Evolutionary conservation across 2,113 vertebrate genomes (phyloP).

Genomic region (Cercocebus atys): DNA sequence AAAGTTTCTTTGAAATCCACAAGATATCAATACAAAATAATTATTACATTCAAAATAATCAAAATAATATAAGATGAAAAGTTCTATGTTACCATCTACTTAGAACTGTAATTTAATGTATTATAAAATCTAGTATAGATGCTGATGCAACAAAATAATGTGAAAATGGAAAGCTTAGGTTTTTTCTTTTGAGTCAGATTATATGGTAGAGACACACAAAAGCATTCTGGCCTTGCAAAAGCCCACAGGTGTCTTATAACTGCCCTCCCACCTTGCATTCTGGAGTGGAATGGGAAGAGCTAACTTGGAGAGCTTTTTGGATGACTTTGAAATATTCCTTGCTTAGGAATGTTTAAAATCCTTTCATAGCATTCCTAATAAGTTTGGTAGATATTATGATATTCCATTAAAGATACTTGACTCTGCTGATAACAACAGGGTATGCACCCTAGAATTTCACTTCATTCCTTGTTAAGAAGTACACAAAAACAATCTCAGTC

Average conservation of each 20-base stretch:
- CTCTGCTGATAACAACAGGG: not conserved
- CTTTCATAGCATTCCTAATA: slow-evolving; percentile 3
- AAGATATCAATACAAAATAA: not conserved
- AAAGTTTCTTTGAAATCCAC: not conserved
- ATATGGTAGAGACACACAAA: not conserved
- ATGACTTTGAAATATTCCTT: slow-evolving; percentile 40
- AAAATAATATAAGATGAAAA: not conserved
- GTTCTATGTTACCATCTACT: not conserved
- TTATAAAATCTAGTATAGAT: not conserved
- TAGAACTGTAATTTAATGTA: not conserved
- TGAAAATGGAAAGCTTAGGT: not conserved
- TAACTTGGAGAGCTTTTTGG: slow-evolving; percentile 31
- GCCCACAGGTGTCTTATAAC: not conserved
- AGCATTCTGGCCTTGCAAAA: not conserved
- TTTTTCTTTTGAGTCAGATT: not conserved
- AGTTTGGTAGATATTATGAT: not conserved
- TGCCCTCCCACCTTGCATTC: not conserved
- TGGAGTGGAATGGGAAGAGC: not conserved
- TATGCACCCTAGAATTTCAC: slow-evolving; percentile 4
- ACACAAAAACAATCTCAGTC: not conserved
- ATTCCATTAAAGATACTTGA: slow-evolving; percentile 34
- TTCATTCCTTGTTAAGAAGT: not conserved
- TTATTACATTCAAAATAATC: slow-evolving; percentile 27
- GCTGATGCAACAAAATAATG: not conserved
- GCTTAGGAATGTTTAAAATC: slow-evolving; percentile 38